A percentile compares a stretch with the other conserved stretches of the same genome.
Evolutionary conservation across 2,888 invertebrate genomes (phyloP).

Genomic region (Pristionchus entomophagus): DNA sequence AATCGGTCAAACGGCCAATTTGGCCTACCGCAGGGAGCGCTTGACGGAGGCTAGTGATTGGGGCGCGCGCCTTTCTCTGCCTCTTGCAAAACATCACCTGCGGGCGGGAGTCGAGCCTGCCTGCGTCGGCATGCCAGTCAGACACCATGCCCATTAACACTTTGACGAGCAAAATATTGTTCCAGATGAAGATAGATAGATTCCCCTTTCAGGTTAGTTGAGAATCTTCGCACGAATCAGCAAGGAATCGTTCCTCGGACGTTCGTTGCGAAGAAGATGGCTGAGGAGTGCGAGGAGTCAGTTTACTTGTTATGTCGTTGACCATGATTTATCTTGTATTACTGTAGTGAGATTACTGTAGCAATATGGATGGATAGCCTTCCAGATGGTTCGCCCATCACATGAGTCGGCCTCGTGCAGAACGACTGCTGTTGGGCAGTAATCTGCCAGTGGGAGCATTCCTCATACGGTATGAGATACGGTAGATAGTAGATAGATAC

Average conservation of each 20-base stretch:
- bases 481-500: neutral
- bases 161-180: neutral
- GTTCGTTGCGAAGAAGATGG: constrained; percentile 25
- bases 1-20: too few species aligned
- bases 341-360: neutral
- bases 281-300: constrained; percentile 1
- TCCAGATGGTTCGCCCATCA: constrained; percentile 36
- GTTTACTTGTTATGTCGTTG: too few species aligned
- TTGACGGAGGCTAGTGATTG: too few species aligned
- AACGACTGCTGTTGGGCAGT: constrained; percentile 7
- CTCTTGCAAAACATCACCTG: too few species aligned
- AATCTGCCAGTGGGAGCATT: constrained; percentile 23
- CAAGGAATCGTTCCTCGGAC: constrained; percentile 13
- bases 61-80: too few species aligned
- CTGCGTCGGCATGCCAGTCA: too few species aligned
- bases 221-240: neutral
- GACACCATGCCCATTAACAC: too few species aligned
- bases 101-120: too few species aligned
- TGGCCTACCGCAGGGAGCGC: too few species aligned
- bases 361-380: too few species aligned
- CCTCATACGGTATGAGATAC: neutral
- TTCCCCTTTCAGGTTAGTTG: neutral
- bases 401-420: constrained; percentile 15
- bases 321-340: too few species aligned
- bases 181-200: neutral